Percentiles rank a stretch among this genome's conserved stretches.
Evolutionary conservation across 1,140 invertebrate species (phyloP).

Genomic region (Neodiprion pinetum): DNA sequence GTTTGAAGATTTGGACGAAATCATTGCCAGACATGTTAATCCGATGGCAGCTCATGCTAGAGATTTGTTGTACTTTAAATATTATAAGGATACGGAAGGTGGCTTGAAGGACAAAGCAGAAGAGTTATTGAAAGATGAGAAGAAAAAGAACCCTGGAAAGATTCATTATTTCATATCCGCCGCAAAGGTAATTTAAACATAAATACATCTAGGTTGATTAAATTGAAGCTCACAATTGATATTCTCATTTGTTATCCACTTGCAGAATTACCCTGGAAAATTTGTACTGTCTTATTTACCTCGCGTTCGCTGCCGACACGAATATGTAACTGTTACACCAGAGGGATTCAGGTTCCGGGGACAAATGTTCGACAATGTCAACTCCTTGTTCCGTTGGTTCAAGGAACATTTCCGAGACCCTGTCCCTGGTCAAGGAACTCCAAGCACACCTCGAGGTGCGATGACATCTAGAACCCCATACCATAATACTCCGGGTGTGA

Average conservation of each 20-base stretch:
- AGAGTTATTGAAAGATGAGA: constrained; percentile 85
- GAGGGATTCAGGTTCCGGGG: constrained; percentile 93
- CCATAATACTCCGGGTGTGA: constrained; percentile 71
- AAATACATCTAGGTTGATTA: background rate
- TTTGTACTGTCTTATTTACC: constrained; percentile 96
- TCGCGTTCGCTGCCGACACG: constrained; percentile 82
- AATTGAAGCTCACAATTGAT: background rate
- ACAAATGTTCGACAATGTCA: constrained; percentile 86
- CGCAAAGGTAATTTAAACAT: constrained; percentile 65
- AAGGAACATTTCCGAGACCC: constrained; percentile 97
- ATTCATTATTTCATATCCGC: constrained; percentile 93
- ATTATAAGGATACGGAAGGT: constrained; percentile 77
- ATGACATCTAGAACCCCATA: constrained; percentile 72
- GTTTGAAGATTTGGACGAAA: constrained; percentile 99
- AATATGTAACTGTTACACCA: constrained; percentile 89
- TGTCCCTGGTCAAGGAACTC: constrained; percentile 76
- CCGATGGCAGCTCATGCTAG: constrained; percentile 94
- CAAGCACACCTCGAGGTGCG: constrained; percentile 71
- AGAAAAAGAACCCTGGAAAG: constrained; percentile 82
- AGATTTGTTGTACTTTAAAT: constrained; percentile 92
- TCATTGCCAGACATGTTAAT: constrained; percentile 93
- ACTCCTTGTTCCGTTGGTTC: constrained; percentile 92
- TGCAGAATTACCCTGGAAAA: constrained; percentile 88
- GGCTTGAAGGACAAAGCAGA: constrained; percentile 87
- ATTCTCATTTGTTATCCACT: constrained; percentile 13